phyloP scores from a whole-genome alignment of 2,113 vertebrate genomes.

The Malurus melanocephalus region DNA sequence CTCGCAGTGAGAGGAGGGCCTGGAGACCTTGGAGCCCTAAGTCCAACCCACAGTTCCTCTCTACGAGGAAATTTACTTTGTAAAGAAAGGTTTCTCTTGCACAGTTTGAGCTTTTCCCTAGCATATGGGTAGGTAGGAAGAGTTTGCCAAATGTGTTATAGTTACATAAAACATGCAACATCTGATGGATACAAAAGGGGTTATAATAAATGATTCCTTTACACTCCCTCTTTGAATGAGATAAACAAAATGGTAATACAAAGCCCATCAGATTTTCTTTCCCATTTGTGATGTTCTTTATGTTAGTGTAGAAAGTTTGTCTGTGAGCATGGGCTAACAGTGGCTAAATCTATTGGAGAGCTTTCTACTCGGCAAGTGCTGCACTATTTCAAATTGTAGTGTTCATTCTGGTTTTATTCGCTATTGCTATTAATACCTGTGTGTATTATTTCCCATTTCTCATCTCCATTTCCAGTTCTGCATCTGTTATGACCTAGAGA shows the following conservation, averaged over 20 bases:
- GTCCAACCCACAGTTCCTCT: not conserved
- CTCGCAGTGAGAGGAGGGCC: rapidly evolving
- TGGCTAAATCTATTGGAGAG: not conserved
- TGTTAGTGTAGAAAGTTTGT: not conserved
- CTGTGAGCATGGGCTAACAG: not conserved
- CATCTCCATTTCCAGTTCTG: not conserved
- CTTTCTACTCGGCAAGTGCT: not conserved
- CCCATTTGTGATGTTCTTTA: not conserved
- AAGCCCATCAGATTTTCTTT: not conserved
- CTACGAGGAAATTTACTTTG: not conserved
- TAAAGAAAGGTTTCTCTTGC: conserved; percentile 26
- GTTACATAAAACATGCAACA: conserved; percentile 56
- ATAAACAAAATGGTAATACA: not conserved
- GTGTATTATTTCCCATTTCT: not conserved
- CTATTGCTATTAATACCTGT: conserved; percentile 1
- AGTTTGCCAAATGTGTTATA: conserved; percentile 50
- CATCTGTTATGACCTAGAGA: not conserved
- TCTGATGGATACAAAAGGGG: not conserved
- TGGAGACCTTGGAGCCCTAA: not conserved
- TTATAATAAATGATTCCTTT: conserved; percentile 23
- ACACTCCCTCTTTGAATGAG: not conserved
- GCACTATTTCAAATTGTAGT: not conserved
- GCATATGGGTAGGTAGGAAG: conserved; percentile 61
- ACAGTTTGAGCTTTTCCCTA: conserved; percentile 28
- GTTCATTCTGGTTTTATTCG: not conserved